Evolutionary conservation across 2,113 vertebrate genomes (phyloP), one percentile per base, ranked within the genome.

Genomic region (Halcyon malimbica): DNA sequence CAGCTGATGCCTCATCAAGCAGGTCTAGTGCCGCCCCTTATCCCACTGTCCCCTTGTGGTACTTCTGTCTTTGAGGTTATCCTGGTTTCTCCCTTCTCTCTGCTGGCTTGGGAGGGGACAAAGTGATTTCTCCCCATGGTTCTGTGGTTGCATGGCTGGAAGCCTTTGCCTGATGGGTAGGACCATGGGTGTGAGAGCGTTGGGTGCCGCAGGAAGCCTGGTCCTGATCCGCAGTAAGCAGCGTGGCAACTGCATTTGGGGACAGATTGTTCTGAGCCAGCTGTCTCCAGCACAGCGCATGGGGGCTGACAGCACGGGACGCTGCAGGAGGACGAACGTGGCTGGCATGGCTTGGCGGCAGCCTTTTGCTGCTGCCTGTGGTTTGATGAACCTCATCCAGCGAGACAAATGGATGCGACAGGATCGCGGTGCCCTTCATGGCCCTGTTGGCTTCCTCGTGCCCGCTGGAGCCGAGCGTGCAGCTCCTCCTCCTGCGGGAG

Each of bases 191-290:
- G 33, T 5, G 5, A 12, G 41, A 28, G 41, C 3, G 10, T 5
- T 35, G 25, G 10, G 31, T 37, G 37, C n/a, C 37, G 41, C 46
- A 28, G 64, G 18, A 14, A 41, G 53, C 46, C 46, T 10, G 46
- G 24, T 69, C 31, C 80, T 28, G 17, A 1, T 24, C 46, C 16
- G 16, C 24, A 6, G 41, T 11, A 18, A 44, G 9, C 73, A 16
- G 25, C 3, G 16, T 0, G 0, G 19, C 35, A 31, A 9, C 74
- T 0, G 0, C 2, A 0, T 42, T 71, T 33, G 1, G 5, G 33
- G 20, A 14, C 18, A 31, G 67, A 6, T 31, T 56, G 63, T 37
- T 76, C 17, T 19, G 29, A 88, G 56, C 9, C 69, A 14, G 6
- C 3, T n/a, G 26, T 64, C n/a, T 83, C 42, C 53, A 35, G n/a